A percentile compares a stretch with the other conserved stretches of the same genome.
phyloP scores from a whole-genome alignment of 2,113 vertebrate species.

The Ovis aries region ARS-UI_Ramb_v3.0 NC_056058.1:73054001-73054500 shows the following conservation, averaged over 20 bases:
- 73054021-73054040: neutral
- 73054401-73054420: neutral
- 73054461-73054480: neutral
- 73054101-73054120: neutral
- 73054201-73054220: too few species aligned
- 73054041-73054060: neutral
- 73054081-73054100: conserved; percentile 7
- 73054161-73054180: neutral
- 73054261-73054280: too few species aligned
- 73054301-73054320: fast-evolving
- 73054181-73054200: too few species aligned
- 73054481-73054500: neutral
- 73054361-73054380: neutral
- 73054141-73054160: neutral
- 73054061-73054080: neutral
- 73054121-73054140: neutral
- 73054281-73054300: fast-evolving
- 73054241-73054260: too few species aligned
- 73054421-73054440: neutral
- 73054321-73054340: neutral
- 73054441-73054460: neutral
- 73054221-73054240: too few species aligned
- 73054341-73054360: neutral
- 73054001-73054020: conserved; percentile 23
- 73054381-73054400: neutral